Base-by-base conservation (phyloP, 2,888 invertebrate species). In the Tromatobia lineatoria region DNA sequence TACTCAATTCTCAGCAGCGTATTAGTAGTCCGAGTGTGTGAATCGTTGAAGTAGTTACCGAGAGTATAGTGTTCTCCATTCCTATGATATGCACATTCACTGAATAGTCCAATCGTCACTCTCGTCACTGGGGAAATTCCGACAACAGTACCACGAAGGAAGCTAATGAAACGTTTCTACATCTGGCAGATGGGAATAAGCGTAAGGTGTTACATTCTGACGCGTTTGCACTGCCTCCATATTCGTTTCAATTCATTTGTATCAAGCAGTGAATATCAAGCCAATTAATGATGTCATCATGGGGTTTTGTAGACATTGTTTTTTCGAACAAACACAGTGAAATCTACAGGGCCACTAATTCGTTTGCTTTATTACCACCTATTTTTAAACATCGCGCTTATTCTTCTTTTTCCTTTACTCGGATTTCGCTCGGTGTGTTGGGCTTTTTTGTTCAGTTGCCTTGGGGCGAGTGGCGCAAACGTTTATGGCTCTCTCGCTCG, bases 91-190 rank as follows among this genome's bases (percentile, higher is more conserved):
- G 42, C 69, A 13, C 23, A 82, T 73, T 71, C 38, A 34, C 11
- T 15, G 50, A 66, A 70, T 50, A 64, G 70, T 67, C 34, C n/a
- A 76, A 59, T 66, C 64, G 74, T 69, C 52, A 57, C 34, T 38
- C 61, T 23, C 54, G 70, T 76, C 71, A 61, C 80, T 74, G 3
- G 61, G 74, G 70, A 82, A 77, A 84, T 84, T 82, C 57, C 52
- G 64, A 79, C 76, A 79, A 86, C 79, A 23, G 64, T 29, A 45
- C 11, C 11, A 29, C 66, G 47, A 71, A 66, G 70, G 52, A 59
- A 66, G 52, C 64, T 77, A 67, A 66, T 75, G 18, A 61, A 75
- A 66, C 59, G 61, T 59, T 64, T 54, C 47, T 54, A 59, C 29
- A 18, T 11, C 73, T 29, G 67, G 38, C 54, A 80, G 54, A 50